These are phyloP conservation scores for Ochropleura leucogaster DNA, from an alignment of 2,888 invertebrate genomes.

Conservation along the genomic window DNA sequence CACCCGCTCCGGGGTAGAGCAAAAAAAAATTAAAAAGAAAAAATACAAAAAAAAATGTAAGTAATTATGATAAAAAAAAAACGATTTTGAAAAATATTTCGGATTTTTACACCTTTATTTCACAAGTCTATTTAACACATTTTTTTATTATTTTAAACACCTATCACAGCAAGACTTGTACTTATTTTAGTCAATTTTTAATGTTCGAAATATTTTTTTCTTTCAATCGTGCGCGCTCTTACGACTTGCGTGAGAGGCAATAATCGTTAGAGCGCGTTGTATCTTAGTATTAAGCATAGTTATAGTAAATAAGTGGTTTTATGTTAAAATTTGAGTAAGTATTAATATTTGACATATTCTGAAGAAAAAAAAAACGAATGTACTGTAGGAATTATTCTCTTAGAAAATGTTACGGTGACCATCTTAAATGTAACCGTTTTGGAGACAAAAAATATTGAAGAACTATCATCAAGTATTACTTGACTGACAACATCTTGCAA, in stretches of 20 bases:
- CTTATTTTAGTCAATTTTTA: background rate
- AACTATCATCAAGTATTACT: background rate
- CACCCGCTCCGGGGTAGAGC: slow-evolving; percentile 86
- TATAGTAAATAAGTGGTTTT: slow-evolving; percentile 66
- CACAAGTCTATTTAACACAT: slow-evolving; percentile 53
- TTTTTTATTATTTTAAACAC: slow-evolving; percentile 40
- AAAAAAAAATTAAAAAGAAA: slow-evolving; percentile 72
- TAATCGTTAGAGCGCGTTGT: slow-evolving; percentile 30
- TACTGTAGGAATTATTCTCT: slow-evolving; percentile 48
- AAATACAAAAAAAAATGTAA: slow-evolving; percentile 70
- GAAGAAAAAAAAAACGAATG: slow-evolving; percentile 38
- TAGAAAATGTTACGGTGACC: background rate
- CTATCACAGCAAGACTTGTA: slow-evolving; percentile 51
- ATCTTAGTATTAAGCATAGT: slow-evolving; percentile 59
- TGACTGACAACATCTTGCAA: background rate
- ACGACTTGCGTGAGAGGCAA: slow-evolving; percentile 44
- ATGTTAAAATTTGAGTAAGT: slow-evolving; percentile 62
- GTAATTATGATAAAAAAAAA: slow-evolving; percentile 58
- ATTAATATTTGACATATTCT: slow-evolving; percentile 58
- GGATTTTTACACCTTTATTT: slow-evolving; percentile 67
- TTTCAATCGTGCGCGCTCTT: slow-evolving; percentile 32
- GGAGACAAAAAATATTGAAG: background rate
- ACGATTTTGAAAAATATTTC: slow-evolving; percentile 79
- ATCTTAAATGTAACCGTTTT: background rate
- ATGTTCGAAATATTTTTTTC: slow-evolving; percentile 65